A percentile compares a stretch with the other conserved stretches of the same genome.
Evolutionary conservation across 2,797 vertebrate species (phyloP).

Genomic region (Leuciscus waleckii): DNA sequence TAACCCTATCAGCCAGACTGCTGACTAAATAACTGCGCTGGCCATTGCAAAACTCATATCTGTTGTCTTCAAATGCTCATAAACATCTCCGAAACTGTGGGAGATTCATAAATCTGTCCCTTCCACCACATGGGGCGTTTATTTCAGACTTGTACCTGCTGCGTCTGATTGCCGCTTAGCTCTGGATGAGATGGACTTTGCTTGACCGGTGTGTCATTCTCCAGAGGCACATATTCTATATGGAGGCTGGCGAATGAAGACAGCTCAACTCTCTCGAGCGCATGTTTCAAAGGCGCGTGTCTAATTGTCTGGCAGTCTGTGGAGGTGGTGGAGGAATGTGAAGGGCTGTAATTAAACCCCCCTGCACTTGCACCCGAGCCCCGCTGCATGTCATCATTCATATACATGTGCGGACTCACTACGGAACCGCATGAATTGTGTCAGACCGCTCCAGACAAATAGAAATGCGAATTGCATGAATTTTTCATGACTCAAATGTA

Average conservation of each 20-base stretch:
- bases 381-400: slow-evolving; percentile 26
- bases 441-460: slow-evolving; percentile 20
- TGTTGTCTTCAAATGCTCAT: not conserved
- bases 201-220: slow-evolving; percentile 28
- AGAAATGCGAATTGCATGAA: slow-evolving; percentile 50
- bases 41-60: not conserved
- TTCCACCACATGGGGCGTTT: not conserved
- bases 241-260: slow-evolving; percentile 18
- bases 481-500: slow-evolving; percentile 48
- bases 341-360: slow-evolving; percentile 43
- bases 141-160: slow-evolving; percentile 12
- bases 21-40: not conserved
- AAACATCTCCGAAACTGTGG: not conserved
- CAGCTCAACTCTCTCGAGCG: slow-evolving; percentile 35
- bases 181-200: not conserved
- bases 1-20: not conserved
- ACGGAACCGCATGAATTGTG: slow-evolving; percentile 23
- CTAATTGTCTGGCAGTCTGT: slow-evolving; percentile 54
- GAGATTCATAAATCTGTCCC: not conserved
- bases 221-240: slow-evolving; percentile 12
- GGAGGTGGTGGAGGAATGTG: slow-evolving; percentile 51
- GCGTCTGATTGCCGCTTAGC: not conserved
- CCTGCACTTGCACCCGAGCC: slow-evolving; percentile 28
- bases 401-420: slow-evolving; percentile 49
- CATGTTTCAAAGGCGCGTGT: slow-evolving; percentile 47